Conservation (phyloP, 2,113 vertebrate species). For the Bombycilla garrulus region DNA sequence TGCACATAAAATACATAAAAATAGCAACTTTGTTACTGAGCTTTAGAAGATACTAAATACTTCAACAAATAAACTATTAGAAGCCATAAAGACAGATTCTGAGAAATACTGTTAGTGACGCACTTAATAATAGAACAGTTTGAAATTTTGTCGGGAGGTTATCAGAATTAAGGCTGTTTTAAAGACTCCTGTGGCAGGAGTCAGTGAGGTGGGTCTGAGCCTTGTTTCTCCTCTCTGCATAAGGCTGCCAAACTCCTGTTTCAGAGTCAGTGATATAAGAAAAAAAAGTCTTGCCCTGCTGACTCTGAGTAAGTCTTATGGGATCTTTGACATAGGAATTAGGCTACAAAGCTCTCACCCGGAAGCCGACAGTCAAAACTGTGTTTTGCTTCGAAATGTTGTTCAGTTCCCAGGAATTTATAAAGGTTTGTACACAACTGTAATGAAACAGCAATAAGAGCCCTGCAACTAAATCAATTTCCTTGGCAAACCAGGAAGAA, state of each 20-base stretch:
- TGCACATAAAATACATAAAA: not conserved
- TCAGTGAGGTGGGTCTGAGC: not conserved
- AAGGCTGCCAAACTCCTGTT: not conserved
- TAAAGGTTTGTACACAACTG: not conserved
- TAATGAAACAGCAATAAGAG: not conserved
- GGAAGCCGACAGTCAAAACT: not conserved
- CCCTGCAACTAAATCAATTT: conserved; percentile 22
- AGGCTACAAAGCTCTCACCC: not conserved
- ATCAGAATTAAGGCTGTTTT: not conserved
- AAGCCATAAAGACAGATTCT: not conserved
- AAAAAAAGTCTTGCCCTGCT: not conserved
- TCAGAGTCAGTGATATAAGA: not conserved
- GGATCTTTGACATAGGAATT: not conserved
- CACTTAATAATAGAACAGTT: not conserved
- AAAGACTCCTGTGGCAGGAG: not conserved
- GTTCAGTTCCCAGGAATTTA: not conserved
- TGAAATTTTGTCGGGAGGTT: not conserved
- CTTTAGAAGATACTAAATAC: not conserved
- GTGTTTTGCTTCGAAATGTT: not conserved
- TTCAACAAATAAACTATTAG: not conserved
- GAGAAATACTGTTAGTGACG: not conserved
- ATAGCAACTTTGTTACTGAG: not conserved
- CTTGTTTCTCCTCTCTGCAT: not conserved
- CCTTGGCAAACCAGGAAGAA: conserved; percentile 22
- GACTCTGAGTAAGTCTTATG: not conserved